Conservation (phyloP, 2,888 invertebrate genomes). For the Yponomeuta evonymella region DNA sequence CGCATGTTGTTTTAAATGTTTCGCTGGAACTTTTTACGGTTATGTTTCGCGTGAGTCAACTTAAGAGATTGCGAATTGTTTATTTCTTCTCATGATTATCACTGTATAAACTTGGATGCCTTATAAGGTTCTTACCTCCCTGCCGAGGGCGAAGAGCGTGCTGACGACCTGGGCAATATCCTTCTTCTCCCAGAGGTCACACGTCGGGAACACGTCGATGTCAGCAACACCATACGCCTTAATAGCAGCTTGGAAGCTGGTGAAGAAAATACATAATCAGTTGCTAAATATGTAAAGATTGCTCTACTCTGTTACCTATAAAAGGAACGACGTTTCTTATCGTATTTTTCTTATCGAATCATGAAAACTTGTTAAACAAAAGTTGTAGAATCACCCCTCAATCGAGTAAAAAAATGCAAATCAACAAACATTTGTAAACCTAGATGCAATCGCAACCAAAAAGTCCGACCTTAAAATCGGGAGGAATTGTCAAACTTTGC, state of each 20-base stretch:
- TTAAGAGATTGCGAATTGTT: neutral
- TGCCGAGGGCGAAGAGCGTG: conserved; percentile 90
- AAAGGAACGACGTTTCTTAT: no score
- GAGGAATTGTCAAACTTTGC: no score
- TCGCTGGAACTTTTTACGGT: conserved; percentile 4
- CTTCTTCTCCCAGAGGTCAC: conserved; percentile 96
- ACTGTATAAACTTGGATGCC: neutral
- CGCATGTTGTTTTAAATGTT: conserved; percentile 15
- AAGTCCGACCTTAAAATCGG: no score
- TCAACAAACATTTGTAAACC: no score
- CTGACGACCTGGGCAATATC: conserved; percentile 90
- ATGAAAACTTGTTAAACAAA: no score
- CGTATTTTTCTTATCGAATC: no score
- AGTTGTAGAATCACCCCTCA: no score
- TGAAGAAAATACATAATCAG: neutral
- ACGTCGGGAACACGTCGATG: conserved; percentile 96
- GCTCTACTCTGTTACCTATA: neutral
- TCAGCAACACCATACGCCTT: conserved; percentile 92
- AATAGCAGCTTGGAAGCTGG: conserved; percentile 88
- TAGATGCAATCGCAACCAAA: no score
- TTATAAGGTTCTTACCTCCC: conserved; percentile 74
- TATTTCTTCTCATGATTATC: neutral
- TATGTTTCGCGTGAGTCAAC: neutral
- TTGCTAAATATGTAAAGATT: neutral
- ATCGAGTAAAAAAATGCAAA: no score